A percentile compares a stretch with the other conserved stretches of the same genome.
These are phyloP conservation scores for Cistogaster globosa DNA, from an alignment of 2,888 invertebrate species.

Conservation along the genomic window DNA sequence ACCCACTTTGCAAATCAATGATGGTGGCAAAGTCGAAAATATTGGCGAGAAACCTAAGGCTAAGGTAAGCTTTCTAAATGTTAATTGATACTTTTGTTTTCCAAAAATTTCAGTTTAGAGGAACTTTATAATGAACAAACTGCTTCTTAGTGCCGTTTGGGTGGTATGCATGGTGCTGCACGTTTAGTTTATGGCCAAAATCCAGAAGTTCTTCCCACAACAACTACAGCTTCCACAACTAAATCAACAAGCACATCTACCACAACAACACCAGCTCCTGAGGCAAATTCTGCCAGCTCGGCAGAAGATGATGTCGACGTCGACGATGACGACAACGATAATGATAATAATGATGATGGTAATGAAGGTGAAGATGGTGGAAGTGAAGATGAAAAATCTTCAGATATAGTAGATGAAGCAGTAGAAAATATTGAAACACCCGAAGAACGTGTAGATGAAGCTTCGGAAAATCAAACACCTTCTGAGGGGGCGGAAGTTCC, in stretches of 20 bases:
- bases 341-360: slow-evolving; percentile 20
- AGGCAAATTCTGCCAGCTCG: slow-evolving; percentile 78
- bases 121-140: slow-evolving; percentile 55
- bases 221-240: slow-evolving; percentile 77
- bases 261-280: slow-evolving; percentile 61
- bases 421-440: slow-evolving; percentile 29
- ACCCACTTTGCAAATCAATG: slow-evolving; percentile 74
- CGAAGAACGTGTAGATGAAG: slow-evolving; percentile 28
- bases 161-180: slow-evolving; percentile 84
- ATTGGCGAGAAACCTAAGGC: slow-evolving; percentile 71
- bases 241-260: slow-evolving; percentile 73
- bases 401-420: slow-evolving; percentile 36
- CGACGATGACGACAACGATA: slow-evolving; percentile 14
- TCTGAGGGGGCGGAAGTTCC: slow-evolving; percentile 36
- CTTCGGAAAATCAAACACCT: slow-evolving; percentile 27
- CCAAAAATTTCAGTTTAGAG: slow-evolving; percentile 44
- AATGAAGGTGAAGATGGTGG: slow-evolving; percentile 15
- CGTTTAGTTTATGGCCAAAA: slow-evolving; percentile 84
- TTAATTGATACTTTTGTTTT: neutral
- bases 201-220: slow-evolving; percentile 83
- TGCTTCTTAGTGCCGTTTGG: slow-evolving; percentile 67
- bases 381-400: slow-evolving; percentile 34
- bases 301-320: slow-evolving; percentile 28
- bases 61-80: slow-evolving; percentile 73
- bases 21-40: slow-evolving; percentile 74